Base-by-base conservation (phyloP, 2,888 invertebrate genomes). In the Brenthis ino region DNA sequence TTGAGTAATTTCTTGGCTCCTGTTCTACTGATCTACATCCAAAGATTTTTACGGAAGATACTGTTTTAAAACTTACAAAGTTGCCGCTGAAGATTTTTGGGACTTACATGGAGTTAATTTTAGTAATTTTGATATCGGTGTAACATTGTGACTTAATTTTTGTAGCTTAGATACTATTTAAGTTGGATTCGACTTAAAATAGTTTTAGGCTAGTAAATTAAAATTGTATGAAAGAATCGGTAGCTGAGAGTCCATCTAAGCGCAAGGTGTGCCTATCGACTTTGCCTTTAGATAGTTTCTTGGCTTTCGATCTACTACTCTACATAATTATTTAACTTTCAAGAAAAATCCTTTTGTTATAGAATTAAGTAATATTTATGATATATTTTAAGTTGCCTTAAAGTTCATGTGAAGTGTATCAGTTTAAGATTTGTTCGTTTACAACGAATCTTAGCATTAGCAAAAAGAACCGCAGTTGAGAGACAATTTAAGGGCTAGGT, bases 1-100 rank as follows among this genome's bases (percentile, higher is more conserved):
- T 61, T 61, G 61, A 61, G 51, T 61, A 61, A 61, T 61, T 61
- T 61, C 51, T 61, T 61, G 61, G 61, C 61, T 61, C 61, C 61
- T 61, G 61, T 61, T 61, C 51, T 61, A 61, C 51, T 61, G 51
- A 37, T 53, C 37, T 14, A 6, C 61, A 16, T 50, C 33, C 33
- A 8, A 20, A 2, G 3, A 12, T 16, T 61, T 53, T 53, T 16
- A 37, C 8, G 3, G 50, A n/a, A 53, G 50, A 13, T 50, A 12
- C 6, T 3, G n/a, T 24, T 28, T 11, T 11, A 11, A 48, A 11
- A 50, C n/a, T 48, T 2, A 28, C 13, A 24, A 14, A 48, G 28
- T 48, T 48, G 5, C 8, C 24, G 28, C 28, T 5, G 55, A 56
- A 56, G 55, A 33, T 33, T 33, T 33, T 56, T 33, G 8, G 37